Evolutionary conservation across 1,140 invertebrate species (phyloP).

Genomic region (Drosophila pruinosa): DNA sequence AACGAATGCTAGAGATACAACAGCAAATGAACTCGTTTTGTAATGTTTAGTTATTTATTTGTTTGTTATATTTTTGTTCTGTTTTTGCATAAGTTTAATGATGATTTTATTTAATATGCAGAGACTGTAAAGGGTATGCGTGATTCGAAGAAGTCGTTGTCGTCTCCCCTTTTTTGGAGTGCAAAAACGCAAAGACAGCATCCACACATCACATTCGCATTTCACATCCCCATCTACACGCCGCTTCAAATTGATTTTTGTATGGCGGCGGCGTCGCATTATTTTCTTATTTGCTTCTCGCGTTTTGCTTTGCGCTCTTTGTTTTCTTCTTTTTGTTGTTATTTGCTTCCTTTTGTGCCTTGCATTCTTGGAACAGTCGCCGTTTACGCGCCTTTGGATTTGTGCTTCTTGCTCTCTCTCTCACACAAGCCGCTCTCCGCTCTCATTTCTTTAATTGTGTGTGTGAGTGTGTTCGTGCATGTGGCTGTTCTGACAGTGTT

Average conservation of each 20-base stretch:
- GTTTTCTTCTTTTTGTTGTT: conserved; percentile 72
- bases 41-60: too few species aligned
- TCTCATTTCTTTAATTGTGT: conserved; percentile 59
- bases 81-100: not conserved
- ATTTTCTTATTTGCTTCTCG: conserved; percentile 74
- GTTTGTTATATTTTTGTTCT: not conserved
- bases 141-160: not conserved
- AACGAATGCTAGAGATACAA: not conserved
- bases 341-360: conserved; percentile 70
- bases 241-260: conserved; percentile 71
- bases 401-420: conserved; percentile 29
- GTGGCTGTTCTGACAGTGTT: conserved; percentile 43
- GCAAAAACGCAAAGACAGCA: conserved; percentile 49
- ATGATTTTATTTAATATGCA: not conserved
- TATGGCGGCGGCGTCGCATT: conserved; percentile 54
- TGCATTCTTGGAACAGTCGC: conserved; percentile 58
- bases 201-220: conserved; percentile 46
- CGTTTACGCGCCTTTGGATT: conserved; percentile 61
- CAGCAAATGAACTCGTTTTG: not conserved
- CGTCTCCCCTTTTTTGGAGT: conserved; percentile 12
- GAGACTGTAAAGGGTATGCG: not conserved
- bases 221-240: conserved; percentile 32
- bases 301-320: conserved; percentile 55
- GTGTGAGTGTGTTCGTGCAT: conserved; percentile 31
- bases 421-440: conserved; percentile 68